A percentile compares a stretch with the other conserved stretches of the same genome.
Conservation (phyloP, 2,888 invertebrate genomes). For the Incurvaria masculella region DNA sequence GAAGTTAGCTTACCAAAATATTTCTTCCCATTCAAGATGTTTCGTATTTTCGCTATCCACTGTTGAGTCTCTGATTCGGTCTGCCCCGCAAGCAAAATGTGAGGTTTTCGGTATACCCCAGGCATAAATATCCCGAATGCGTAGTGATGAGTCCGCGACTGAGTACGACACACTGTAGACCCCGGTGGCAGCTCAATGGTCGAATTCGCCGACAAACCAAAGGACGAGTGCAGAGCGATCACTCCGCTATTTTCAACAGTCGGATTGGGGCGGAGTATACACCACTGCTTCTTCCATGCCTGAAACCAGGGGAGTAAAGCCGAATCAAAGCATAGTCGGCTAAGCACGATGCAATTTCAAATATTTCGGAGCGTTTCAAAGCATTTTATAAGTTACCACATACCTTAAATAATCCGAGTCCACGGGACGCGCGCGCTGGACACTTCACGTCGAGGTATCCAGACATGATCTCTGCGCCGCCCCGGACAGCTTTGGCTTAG, state of each 20-base stretch:
- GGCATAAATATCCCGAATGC: conserved; percentile 66
- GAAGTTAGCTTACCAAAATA: conserved; percentile 36
- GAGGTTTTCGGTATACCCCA: conserved; percentile 53
- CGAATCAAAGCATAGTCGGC: conserved; percentile 24
- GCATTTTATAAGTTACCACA: conserved; percentile 14
- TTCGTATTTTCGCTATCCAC: conserved; percentile 66
- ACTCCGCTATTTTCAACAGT: conserved; percentile 51
- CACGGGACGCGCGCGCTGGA: conserved; percentile 57
- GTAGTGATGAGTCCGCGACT: conserved; percentile 64
- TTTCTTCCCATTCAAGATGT: conserved; percentile 44
- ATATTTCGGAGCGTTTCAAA: too few species aligned
- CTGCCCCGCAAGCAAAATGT: conserved; percentile 61
- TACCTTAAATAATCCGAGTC: conserved; percentile 64
- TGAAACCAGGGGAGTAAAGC: conserved; percentile 23
- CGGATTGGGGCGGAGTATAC: conserved; percentile 56
- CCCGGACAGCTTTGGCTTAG: too few species aligned
- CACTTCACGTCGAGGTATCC: conserved; percentile 64
- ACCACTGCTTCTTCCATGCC: conserved; percentile 68
- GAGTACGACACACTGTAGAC: conserved; percentile 60
- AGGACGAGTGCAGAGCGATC: conserved; percentile 52
- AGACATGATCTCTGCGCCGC: conserved; percentile 31
- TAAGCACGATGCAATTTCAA: conserved; percentile 16
- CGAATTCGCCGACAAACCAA: conserved; percentile 28
- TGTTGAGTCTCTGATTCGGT: conserved; percentile 63
- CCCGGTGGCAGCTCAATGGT: conserved; percentile 56